Evolutionary conservation across 1,140 invertebrate genomes (phyloP), one percentile per base, ranked within the genome.

Genomic region (Melipona quadrifasciata): DNA sequence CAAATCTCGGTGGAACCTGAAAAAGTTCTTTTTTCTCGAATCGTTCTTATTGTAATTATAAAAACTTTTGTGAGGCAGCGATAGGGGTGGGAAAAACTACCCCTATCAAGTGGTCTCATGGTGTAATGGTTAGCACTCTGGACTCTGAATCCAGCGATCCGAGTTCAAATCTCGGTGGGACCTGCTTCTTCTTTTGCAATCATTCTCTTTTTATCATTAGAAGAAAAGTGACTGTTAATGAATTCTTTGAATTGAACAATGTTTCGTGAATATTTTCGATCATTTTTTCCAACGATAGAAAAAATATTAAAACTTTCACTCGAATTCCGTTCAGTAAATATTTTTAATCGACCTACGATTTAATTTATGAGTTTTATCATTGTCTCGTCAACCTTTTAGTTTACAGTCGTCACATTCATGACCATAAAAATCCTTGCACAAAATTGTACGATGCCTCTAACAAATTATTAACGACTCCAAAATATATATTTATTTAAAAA

Each of bases 1-100:
- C 96, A 96, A 97, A 96, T 97, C 96, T 97, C 96, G 96, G 96
- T 97, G 96, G 96, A 96, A 97, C 96, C 96, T 97, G 47, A 67
- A 39, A 14, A 65, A 75, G 2, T n/a, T 21, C 51, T 5, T 53
- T 53, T 74, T 82, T 39, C 21, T 67, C 21, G 0, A 31, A 24
- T 17, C 16, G n/a, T 14, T 57, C 31, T 14, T 82, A 68, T 16
- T 47, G 19, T 16, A 17, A 5, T n/a, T 24, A 14, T 8, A 8
- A 1, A 39, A 12, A 12, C n/a, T n/a, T n/a, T 19, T 12, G 1
- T 27, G 0, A 11, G 4, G 0, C 2, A 16, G 0, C 6, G 47
- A 84, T 2, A 80, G 19, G 67, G 47, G 58, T 80, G n/a, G 51
- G 24, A 80, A 80, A 80, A 84, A 84, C 68, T 51, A 80, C 68